Conservation (phyloP, 2,797 vertebrate genomes). For the Rhinoraja longicauda region DNA sequence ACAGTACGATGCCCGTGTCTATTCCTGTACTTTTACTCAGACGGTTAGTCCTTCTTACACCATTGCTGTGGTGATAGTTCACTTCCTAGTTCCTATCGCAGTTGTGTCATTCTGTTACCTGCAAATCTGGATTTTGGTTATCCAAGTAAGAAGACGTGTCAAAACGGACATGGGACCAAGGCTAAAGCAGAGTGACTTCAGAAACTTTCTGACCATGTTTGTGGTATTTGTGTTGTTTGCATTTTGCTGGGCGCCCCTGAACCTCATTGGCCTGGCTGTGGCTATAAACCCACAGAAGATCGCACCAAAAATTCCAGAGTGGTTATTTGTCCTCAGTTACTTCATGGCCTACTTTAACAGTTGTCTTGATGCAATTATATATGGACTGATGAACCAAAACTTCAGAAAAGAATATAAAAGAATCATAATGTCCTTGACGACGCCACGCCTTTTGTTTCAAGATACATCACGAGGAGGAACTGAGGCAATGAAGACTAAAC, state of each 20-base stretch:
- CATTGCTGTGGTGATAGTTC: slow-evolving; percentile 65
- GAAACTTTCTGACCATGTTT: slow-evolving; percentile 81
- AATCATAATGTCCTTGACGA: slow-evolving; percentile 70
- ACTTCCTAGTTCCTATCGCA: slow-evolving; percentile 73
- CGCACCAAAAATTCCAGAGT: slow-evolving; percentile 68
- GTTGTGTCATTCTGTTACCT: slow-evolving; percentile 80
- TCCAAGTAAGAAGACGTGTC: slow-evolving; percentile 69
- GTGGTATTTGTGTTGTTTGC: slow-evolving; percentile 79
- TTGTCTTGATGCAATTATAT: slow-evolving; percentile 81
- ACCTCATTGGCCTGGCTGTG: slow-evolving; percentile 73
- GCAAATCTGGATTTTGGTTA: slow-evolving; percentile 75
- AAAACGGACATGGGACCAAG: slow-evolving; percentile 62
- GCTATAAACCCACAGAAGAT: slow-evolving; percentile 63
- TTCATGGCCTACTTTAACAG: slow-evolving; percentile 87
- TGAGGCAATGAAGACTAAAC: slow-evolving; percentile 66
- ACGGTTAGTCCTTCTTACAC: slow-evolving; percentile 71
- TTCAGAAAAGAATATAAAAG: slow-evolving; percentile 76
- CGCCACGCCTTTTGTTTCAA: slow-evolving; percentile 65
- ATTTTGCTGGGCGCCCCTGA: slow-evolving; percentile 77
- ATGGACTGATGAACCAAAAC: slow-evolving; percentile 81
- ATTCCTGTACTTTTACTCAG: slow-evolving; percentile 78
- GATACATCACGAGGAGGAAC: slow-evolving; percentile 67
- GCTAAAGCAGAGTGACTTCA: slow-evolving; percentile 64
- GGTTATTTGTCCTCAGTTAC: slow-evolving; percentile 76
- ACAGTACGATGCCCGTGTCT: slow-evolving; percentile 70